Conservation (phyloP, 1,140 invertebrate genomes). For the Ceratitis capitata region DNA sequence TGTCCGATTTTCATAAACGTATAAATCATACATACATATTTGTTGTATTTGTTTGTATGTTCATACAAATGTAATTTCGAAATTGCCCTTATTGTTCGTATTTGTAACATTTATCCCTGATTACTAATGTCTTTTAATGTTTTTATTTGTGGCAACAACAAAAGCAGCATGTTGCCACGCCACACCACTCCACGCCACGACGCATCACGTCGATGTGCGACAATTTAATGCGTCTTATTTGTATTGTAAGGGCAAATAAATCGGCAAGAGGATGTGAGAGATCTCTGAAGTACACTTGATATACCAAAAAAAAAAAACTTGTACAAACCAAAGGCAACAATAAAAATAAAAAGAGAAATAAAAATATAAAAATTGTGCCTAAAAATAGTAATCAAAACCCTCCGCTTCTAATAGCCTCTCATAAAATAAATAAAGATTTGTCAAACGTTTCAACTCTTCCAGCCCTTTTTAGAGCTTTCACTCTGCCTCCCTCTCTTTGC, state of each 20-base stretch:
- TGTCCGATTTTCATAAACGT: neutral
- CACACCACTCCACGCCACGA: neutral
- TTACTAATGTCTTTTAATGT: conserved; percentile 34
- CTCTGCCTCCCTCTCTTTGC: too few relatives aligned
- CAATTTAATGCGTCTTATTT: neutral
- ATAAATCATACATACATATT: neutral
- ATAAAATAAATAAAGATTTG: neutral
- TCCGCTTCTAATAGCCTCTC: neutral
- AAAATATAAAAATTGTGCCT: neutral
- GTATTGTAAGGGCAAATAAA: neutral
- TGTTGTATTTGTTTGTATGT: neutral
- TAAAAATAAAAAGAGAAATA: neutral
- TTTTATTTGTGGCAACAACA: neutral
- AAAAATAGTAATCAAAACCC: neutral
- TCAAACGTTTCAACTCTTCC: neutral
- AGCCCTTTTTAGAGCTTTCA: too few relatives aligned
- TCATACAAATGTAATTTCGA: neutral
- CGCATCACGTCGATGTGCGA: neutral
- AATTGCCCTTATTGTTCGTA: conserved; percentile 21
- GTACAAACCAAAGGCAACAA: too few relatives aligned
- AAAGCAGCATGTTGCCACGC: neutral
- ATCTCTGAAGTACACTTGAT: conserved; percentile 1
- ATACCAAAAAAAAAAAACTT: neutral
- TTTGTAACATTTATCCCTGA: conserved; percentile 26
- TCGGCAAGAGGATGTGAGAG: neutral